Conservation (phyloP, 30 jellyfish, hydroid and myxozoan species). For the Sanderia malayensis region DNA sequence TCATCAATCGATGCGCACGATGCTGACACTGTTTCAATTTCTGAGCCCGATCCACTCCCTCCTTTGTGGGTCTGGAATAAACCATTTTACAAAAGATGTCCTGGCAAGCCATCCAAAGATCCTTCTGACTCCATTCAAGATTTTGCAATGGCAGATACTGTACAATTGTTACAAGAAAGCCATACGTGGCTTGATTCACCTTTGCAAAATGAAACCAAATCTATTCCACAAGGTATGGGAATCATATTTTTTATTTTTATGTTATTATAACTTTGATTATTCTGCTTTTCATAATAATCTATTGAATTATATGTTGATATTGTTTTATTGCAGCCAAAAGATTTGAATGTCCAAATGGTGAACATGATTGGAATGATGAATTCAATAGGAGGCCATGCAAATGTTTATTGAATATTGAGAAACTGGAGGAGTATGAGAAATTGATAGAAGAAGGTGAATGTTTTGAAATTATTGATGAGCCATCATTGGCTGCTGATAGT, state of each 20-base stretch:
- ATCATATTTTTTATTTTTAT: too few relatives aligned
- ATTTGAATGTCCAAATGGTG: neutral
- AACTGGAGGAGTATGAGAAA: constrained; percentile 2
- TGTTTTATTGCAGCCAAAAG: neutral
- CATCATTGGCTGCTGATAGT: neutral
- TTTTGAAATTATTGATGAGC: neutral
- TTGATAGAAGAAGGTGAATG: constrained; percentile 12
- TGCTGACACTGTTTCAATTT: neutral
- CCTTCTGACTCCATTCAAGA: neutral
- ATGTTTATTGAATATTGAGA: constrained; percentile 4
- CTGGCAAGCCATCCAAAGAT: constrained; percentile 16
- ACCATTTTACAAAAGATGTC: constrained; percentile 30
- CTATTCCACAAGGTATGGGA: too few relatives aligned
- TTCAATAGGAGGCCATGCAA: neutral
- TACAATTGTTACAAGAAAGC: neutral
- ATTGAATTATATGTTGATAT: too few relatives aligned
- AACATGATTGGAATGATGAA: neutral
- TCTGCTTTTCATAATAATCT: too few relatives aligned
- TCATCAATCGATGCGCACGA: neutral
- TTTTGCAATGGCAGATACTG: neutral
- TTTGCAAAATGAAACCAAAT: too few relatives aligned
- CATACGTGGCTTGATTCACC: neutral
- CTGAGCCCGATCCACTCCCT: neutral
- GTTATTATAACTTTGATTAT: too few relatives aligned
- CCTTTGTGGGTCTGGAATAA: constrained; percentile 19